Conservation (phyloP, 35 echinoderm and acorn worm species). For the Acanthaster planci region DNA sequence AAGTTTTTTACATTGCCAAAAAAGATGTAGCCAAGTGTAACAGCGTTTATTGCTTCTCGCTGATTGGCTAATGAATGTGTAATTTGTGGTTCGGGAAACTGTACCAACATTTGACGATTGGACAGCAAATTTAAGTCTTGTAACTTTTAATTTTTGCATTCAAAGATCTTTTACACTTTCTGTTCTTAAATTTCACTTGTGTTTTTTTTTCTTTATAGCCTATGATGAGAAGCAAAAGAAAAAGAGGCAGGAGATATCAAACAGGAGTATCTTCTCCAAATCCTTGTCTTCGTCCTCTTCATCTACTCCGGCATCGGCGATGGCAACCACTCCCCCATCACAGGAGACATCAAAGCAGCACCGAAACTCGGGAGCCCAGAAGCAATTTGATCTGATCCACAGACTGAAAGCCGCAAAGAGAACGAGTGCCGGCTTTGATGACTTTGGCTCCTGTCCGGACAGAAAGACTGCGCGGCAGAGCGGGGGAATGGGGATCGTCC, state of each 20-base stretch:
- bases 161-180: not conserved
- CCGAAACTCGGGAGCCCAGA: not conserved
- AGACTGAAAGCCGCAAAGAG: not conserved
- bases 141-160: not conserved
- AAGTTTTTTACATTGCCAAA: too few species aligned
- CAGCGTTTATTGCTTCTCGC: too few species aligned
- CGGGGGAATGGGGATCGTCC: not conserved
- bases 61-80: too few species aligned
- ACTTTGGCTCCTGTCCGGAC: not conserved
- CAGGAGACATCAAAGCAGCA: not conserved
- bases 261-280: slow-evolving; percentile 65
- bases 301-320: not conserved
- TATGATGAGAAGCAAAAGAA: slow-evolving; percentile 82
- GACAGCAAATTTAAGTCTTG: too few species aligned
- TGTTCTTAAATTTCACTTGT: not conserved
- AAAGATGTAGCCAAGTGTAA: too few species aligned
- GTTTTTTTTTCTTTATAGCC: slow-evolving; percentile 53
- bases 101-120: too few species aligned
- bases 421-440: not conserved
- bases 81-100: too few species aligned
- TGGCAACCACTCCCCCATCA: not conserved
- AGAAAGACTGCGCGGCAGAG: not conserved
- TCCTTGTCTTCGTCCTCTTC: not conserved
- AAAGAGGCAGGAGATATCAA: slow-evolving; percentile 69
- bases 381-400: not conserved